Evolutionary conservation across 2,113 vertebrate genomes (phyloP).

Genomic region (Oophaga pumilio): DNA sequence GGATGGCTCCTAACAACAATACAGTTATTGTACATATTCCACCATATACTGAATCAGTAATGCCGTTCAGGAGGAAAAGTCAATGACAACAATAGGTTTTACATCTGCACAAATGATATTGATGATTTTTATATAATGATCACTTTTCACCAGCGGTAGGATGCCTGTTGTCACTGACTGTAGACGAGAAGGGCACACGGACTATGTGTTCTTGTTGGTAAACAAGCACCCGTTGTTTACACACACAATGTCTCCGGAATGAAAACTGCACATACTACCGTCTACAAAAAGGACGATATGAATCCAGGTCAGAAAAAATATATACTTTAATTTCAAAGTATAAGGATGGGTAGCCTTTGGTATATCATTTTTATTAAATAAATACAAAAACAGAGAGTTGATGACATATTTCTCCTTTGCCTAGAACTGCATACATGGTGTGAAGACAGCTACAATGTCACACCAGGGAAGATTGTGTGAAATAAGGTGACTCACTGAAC

Average conservation of each 20-base stretch:
- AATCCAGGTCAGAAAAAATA: neutral
- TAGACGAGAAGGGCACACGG: neutral
- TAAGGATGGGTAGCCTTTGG: neutral
- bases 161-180: neutral
- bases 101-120: neutral
- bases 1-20: neutral
- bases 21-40: neutral
- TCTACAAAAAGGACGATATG: neutral
- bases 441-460: constrained; percentile 1
- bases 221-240: neutral
- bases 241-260: neutral
- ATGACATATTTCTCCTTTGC: constrained; percentile 25
- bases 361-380: neutral
- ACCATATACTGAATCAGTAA: neutral
- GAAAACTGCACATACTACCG: neutral
- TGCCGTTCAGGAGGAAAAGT: neutral
- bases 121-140: neutral
- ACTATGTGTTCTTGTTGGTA: neutral
- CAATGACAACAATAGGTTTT: neutral
- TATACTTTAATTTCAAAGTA: neutral
- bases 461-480: constrained; percentile 5
- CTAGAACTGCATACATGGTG: neutral
- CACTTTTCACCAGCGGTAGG: neutral
- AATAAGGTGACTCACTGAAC: neutral
- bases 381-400: neutral